Base-by-base conservation (phyloP, 2,797 vertebrate species). In the Eulemur coronatus region DNA sequence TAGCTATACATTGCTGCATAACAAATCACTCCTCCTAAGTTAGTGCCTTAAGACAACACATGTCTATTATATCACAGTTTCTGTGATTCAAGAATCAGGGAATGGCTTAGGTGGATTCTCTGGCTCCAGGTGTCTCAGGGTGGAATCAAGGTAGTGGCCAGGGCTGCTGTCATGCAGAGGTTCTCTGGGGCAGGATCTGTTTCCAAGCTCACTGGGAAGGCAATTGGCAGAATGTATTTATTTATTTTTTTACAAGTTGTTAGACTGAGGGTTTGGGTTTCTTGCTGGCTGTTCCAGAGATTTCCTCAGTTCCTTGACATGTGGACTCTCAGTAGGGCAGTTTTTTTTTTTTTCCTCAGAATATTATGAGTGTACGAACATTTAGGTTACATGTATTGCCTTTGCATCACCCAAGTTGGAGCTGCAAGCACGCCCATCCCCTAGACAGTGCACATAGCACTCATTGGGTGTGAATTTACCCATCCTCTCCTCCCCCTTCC, bases 111-210 rank as follows among this genome's bases (percentile, higher is more conserved):
- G 46, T 57, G 33, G 9, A 10, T 79, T 46, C 55, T 26, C 50
- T 50, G 50, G n/a, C 41, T 89, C 7, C 18, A 15, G 11, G 22
- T 0, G n/a, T 22, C 46, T 5, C 24, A 70, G 13, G 28, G 20
- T 82, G 5, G 8, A 14, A 14, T 33, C 7, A 22, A 75, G 5
- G 12, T 33, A 2, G 61, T 35, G 7, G 33, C 5, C 7, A 8
- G 5, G 8, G 8, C 6, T 57, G 2, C 26, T 69, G 43, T 35
- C 46, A 30, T 4, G 2, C n/a, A 26, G 17, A 13, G 22, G 30
- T 10, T 80, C 12, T 3, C 0, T 14, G 13, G n/a, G 30, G 1
- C 3, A 76, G 22, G 26, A 4, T n/a, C 22, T 73, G 14, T 12
- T 69, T 35, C 84, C 8, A 38, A 22, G 4, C 24, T 89, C 30